phyloP scores from a whole-genome alignment of 30 jellyfish, hydroid and myxozoan genomes.

The Cassiopea xamachana region DNA sequence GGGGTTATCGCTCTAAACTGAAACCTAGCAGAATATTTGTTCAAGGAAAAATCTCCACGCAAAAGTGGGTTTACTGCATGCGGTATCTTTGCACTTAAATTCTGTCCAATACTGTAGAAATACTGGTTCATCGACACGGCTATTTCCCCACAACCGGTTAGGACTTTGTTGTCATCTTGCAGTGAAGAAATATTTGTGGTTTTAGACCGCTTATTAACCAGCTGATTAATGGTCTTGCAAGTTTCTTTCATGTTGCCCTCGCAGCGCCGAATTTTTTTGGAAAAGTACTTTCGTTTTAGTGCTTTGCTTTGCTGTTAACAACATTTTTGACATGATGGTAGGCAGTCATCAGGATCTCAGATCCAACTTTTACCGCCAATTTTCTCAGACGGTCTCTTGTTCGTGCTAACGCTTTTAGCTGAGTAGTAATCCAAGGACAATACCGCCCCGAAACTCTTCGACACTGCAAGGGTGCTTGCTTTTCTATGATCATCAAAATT shows the following conservation, averaged over 20 bases:
- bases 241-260: slow-evolving; percentile 37
- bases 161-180: neutral
- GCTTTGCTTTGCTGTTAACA: neutral
- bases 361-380: neutral
- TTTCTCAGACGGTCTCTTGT: neutral
- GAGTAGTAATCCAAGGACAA: neutral
- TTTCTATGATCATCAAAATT: neutral
- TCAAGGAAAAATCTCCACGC: slow-evolving; percentile 20
- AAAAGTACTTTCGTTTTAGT: neutral
- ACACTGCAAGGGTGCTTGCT: neutral
- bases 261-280: neutral
- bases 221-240: slow-evolving; percentile 8
- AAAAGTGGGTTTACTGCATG: slow-evolving; percentile 5
- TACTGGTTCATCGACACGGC: neutral
- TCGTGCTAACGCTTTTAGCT: neutral
- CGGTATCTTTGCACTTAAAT: slow-evolving; percentile 20
- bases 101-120: slow-evolving; percentile 18
- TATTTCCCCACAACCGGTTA: neutral
- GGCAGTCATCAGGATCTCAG: neutral
- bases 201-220: slow-evolving; percentile 5
- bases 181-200: neutral
- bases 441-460: neutral
- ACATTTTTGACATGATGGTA: neutral
- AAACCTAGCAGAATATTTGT: slow-evolving; percentile 15
- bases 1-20: slow-evolving; percentile 17